Percentiles rank a stretch among this genome's conserved stretches.
These are phyloP conservation scores for Oncopodura yosiiana DNA, from an alignment of 1,140 invertebrate genomes.

Conservation along the genomic window DNA sequence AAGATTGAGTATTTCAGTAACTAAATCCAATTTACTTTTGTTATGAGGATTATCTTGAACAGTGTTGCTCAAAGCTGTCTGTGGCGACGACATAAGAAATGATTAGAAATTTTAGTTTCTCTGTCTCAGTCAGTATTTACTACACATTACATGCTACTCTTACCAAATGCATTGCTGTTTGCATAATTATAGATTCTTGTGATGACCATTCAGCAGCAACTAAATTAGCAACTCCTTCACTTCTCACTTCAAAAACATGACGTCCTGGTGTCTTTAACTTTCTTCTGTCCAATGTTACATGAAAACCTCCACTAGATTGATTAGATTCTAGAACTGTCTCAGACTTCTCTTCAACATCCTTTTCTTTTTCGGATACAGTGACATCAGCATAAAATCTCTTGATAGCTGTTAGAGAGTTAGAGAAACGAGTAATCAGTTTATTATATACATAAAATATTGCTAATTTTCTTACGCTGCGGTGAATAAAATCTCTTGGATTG, in stretches of 20 bases:
- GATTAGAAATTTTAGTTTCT: too few relatives aligned
- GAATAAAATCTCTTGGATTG: too few relatives aligned
- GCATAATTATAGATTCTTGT: constrained; percentile 67
- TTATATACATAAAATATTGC: too few relatives aligned
- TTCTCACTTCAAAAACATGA: constrained; percentile 61
- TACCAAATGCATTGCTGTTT: constrained; percentile 80
- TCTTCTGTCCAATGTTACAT: constrained; percentile 68
- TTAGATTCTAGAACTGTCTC: constrained; percentile 34
- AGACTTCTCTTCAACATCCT: too few relatives aligned
- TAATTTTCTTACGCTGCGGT: too few relatives aligned
- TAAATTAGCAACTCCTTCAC: constrained; percentile 78
- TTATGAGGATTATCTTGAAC: constrained; percentile 82
- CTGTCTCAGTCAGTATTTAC: too few relatives aligned
- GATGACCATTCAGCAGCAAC: constrained; percentile 84
- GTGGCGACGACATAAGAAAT: constrained; percentile 36
- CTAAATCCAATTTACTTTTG: constrained; percentile 62
- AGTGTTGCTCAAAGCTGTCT: constrained; percentile 83
- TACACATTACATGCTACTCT: constrained; percentile 30
- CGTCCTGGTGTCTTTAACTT: constrained; percentile 82
- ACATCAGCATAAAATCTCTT: constrained; percentile 64
- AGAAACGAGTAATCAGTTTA: too few relatives aligned
- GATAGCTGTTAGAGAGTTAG: constrained; percentile 37
- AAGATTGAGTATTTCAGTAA: constrained; percentile 67
- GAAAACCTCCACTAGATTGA: constrained; percentile 47
- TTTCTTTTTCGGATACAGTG: too few relatives aligned